phyloP scores from a whole-genome alignment of 1,140 invertebrate genomes.

The Probaryconus sp. region DNA sequence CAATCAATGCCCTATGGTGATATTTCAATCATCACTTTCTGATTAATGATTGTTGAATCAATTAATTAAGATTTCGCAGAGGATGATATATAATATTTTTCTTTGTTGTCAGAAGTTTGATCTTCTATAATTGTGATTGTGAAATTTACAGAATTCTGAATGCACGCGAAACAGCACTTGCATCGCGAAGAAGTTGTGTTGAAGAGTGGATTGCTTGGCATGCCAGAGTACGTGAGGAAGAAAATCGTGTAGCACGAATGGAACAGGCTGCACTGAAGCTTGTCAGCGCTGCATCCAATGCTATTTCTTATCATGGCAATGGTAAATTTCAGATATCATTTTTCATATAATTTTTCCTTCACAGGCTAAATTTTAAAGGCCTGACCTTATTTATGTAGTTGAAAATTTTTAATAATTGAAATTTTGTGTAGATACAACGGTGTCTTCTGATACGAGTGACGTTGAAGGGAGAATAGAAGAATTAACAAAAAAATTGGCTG shows the following conservation, averaged over 20 bases:
- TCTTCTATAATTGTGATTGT: too few species aligned
- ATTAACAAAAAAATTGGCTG: conserved; percentile 73
- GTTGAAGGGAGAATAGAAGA: conserved; percentile 75
- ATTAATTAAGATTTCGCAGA: too few species aligned
- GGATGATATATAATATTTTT: too few species aligned
- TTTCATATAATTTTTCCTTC: too few species aligned
- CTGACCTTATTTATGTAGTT: too few species aligned
- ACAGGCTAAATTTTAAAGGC: too few species aligned
- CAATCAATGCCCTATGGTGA: too few species aligned
- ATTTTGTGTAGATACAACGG: conserved; percentile 68
- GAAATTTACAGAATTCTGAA: conserved; percentile 72
- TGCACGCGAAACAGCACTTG: conserved; percentile 74
- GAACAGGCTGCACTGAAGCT: conserved; percentile 75
- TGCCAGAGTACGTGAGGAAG: conserved; percentile 72
- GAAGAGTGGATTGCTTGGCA: conserved; percentile 77
- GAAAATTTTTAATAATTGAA: background rate
- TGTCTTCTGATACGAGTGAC: conserved; percentile 76
- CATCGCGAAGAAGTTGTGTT: conserved; percentile 74
- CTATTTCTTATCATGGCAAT: conserved; percentile 73
- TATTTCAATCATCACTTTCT: too few species aligned
- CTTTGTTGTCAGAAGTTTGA: too few species aligned
- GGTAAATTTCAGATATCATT: conserved; percentile 27
- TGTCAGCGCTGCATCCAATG: conserved; percentile 72
- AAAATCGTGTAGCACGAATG: conserved; percentile 74
- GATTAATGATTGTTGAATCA: too few species aligned